Evolutionary conservation across 2,888 invertebrate genomes (phyloP), one percentile per base, ranked within the genome.

Genomic region (Malthinus flaveolus): DNA sequence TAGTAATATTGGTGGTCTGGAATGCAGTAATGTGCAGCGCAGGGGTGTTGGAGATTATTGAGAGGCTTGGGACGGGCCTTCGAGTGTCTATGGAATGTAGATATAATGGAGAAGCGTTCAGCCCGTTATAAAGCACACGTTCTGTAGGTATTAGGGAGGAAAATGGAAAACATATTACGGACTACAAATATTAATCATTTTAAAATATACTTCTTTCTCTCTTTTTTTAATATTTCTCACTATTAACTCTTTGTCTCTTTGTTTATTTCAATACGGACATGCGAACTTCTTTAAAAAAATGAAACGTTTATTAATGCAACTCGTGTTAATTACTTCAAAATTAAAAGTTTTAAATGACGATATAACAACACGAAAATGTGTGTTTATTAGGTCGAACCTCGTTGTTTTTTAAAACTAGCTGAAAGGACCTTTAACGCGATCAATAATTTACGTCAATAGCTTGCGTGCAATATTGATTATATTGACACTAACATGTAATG

Each of bases 11-110:
- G 76, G 73, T 69, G 74, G 68, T 68, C 72, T 73, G 78, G 78
- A 77, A 78, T 78, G 75, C 74, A 72, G 75, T 76, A 76, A 78
- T 75, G 75, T 75, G 75, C 73, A 71, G 69, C 69, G 66, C 64
- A 66, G 68, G 68, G 61, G 65, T 62, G 62, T 56, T 59, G 61
- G 48, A 49, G 61, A 56, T 64, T 65, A 67, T 68, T 65, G 67
- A 65, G 66, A 59, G 64, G 64, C 59, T 49, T 34, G 61, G 59
- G 52, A 56, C 10, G 61, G 64, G 66, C 58, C 63, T 55, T 62
- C 62, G 61, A 65, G 59, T 65, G 68, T 64, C 60, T 62, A 60
- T 56, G 69, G 71, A 71, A 71, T 71, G 71, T 67, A 68, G 69
- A 65, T 68, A 68, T 70, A 68, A 67, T 68, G 64, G 66, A 63